Evolutionary conservation across 2,797 vertebrate genomes (phyloP).

Genomic region (Lerista edwardsae): DNA sequence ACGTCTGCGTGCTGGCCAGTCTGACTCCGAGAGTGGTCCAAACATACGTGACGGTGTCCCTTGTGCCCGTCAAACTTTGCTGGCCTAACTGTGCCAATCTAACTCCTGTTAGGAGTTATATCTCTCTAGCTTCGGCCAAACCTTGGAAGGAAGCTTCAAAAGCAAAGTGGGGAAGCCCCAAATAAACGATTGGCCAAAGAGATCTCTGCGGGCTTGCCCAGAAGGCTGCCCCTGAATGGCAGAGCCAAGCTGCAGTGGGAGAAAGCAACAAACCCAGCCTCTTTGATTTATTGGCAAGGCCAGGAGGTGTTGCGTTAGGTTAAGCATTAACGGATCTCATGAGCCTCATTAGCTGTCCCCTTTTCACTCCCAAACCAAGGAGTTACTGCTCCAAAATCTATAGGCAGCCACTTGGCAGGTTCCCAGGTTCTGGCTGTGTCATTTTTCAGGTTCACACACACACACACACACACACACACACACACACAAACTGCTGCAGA

Average conservation of each 20-base stretch:
- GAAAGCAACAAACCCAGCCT: neutral
- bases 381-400: constrained; percentile 70
- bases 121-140: too few species aligned
- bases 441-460: constrained; percentile 48
- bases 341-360: constrained; percentile 71
- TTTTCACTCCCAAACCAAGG: constrained; percentile 56
- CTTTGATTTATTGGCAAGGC: constrained; percentile 62
- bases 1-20: too few species aligned
- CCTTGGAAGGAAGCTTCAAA: neutral
- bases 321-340: constrained; percentile 73
- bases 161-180: neutral
- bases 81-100: too few species aligned
- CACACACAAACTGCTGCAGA: too few species aligned
- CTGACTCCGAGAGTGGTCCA: too few species aligned
- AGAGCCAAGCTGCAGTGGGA: neutral
- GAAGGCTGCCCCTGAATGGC: constrained; percentile 17
- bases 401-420: constrained; percentile 61
- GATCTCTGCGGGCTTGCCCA: accelerated
- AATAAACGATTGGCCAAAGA: neutral
- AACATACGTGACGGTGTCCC: too few species aligned
- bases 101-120: too few species aligned
- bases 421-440: constrained; percentile 14
- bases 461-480: too few species aligned
- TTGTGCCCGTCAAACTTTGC: too few species aligned
- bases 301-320: constrained; percentile 64